Base-by-base conservation (phyloP, 2,113 vertebrate species). In the Dicentrarchus labrax region DNA sequence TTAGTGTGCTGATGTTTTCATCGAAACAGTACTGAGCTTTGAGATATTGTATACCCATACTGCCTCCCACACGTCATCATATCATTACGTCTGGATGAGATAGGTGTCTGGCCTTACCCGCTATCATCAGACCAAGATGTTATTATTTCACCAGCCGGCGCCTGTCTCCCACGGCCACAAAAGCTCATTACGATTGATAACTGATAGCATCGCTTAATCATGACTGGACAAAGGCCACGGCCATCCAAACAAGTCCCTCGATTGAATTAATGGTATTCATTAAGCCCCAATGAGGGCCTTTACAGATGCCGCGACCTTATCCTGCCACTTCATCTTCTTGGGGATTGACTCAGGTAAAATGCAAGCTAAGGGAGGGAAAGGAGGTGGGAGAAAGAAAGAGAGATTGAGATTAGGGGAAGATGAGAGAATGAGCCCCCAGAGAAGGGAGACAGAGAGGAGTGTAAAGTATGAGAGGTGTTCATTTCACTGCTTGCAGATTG, bases 251-350 rank as follows among this genome's bases (percentile, higher is more conserved):
- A 88, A 94, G 91, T 89, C 88, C 86, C 80, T 24, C 76, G 85
- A 93, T 92, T 93, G 92, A 94, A 94, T 93, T 94, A 94, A 96
- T 93, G 86, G 84, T 92, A 92, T 95, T 95, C 94, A 96, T 95
- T 95, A 94, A 89, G 87, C 86, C 74, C 87, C 86, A 83, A 85
- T 88, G 84, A 92, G 90, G 91, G 91, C 79, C 88, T 86, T 92
- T 90, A 93, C 88, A 87, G 90, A 92, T 90, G 83, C 77, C 64
- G 75, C 72, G 79, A 94, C 91, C 94, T 94, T 93, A 94, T 94
- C 91, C 84, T 84, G 82, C 86, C 76, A 41, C 80, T 94, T 91
- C 89, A 93, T 94, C 94, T 94, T 86, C 80, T 62, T 59, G 19
- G 56, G 74, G 83, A 93, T 85, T 84, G 88, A 91, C 90, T 75